Evolutionary conservation across 1,140 invertebrate species (phyloP).

Genomic region (Littorina saxatilis): DNA sequence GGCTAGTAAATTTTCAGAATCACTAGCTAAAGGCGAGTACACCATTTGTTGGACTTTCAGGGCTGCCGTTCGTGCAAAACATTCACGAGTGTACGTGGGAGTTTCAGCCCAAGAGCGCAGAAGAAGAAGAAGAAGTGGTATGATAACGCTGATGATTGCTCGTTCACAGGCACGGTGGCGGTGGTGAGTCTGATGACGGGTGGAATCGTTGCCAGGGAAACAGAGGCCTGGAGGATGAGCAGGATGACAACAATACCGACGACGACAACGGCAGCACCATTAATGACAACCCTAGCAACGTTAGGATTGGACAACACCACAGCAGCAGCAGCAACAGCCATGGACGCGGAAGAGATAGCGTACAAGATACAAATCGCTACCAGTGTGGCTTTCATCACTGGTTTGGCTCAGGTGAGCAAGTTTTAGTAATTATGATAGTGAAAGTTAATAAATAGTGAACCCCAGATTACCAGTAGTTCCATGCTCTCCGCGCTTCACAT

Average conservation of each 20-base stretch:
- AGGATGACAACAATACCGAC: neutral
- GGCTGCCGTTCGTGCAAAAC: too few relatives aligned
- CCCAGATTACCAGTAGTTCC: too few relatives aligned
- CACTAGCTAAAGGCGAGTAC: too few relatives aligned
- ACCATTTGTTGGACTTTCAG: too few relatives aligned
- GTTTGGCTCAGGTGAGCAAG: constrained; percentile 62
- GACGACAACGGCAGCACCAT: constrained; percentile 9
- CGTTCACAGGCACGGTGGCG: constrained; percentile 67
- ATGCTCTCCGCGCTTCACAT: too few relatives aligned
- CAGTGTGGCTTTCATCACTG: constrained; percentile 62
- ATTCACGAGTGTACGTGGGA: too few relatives aligned
- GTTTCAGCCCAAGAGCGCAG: too few relatives aligned
- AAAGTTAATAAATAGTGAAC: too few relatives aligned
- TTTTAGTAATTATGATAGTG: too few relatives aligned
- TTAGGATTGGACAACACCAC: constrained; percentile 11
- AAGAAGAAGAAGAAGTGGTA: too few relatives aligned
- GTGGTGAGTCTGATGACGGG: constrained; percentile 69
- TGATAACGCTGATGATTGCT: too few relatives aligned
- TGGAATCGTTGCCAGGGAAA: constrained; percentile 59
- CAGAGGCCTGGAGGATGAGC: constrained; percentile 26
- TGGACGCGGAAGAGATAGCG: constrained; percentile 36
- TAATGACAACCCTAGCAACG: neutral
- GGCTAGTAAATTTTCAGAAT: too few relatives aligned
- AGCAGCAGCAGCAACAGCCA: constrained; percentile 15
- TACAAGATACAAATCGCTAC: constrained; percentile 62